phyloP scores from a whole-genome alignment of 2,888 invertebrate genomes.

The Mycalesis mineus region DNA sequence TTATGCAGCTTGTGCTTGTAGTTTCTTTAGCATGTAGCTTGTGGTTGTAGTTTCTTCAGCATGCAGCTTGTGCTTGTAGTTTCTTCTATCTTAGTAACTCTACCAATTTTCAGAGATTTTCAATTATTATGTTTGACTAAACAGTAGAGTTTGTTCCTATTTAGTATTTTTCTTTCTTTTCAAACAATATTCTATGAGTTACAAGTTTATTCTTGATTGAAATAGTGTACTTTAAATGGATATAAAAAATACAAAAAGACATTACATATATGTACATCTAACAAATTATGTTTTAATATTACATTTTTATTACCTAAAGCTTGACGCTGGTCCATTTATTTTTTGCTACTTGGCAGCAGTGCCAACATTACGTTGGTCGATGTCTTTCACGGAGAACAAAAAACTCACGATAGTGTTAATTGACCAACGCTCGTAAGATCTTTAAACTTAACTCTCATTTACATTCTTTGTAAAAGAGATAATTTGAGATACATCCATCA shows the following conservation, averaged over 20 bases:
- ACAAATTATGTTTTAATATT: constrained; percentile 15
- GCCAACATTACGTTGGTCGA: constrained; percentile 48
- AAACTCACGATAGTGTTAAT: constrained; percentile 47
- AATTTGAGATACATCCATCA: not conserved
- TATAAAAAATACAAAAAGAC: no score
- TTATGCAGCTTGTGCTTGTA: no score
- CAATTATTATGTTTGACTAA: no score
- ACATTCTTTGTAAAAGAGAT: constrained; percentile 15
- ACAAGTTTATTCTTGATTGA: not conserved
- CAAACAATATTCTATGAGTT: not conserved
- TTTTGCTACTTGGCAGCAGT: constrained; percentile 46
- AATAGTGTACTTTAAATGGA: not conserved
- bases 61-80: no score
- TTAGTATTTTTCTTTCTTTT: no score
- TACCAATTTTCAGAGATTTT: no score
- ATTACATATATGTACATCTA: not conserved
- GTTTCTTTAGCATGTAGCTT: no score
- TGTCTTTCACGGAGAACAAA: constrained; percentile 44
- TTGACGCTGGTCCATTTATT: constrained; percentile 19
- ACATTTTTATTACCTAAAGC: constrained; percentile 13
- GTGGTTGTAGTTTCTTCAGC: no score
- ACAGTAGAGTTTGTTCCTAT: no score
- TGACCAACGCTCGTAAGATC: constrained; percentile 36
- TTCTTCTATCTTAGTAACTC: no score
- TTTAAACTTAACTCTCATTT: constrained; percentile 24